These are phyloP conservation scores for Aphodius sticticus DNA, from an alignment of 2,888 invertebrate genomes.

Conservation along the genomic window DNA sequence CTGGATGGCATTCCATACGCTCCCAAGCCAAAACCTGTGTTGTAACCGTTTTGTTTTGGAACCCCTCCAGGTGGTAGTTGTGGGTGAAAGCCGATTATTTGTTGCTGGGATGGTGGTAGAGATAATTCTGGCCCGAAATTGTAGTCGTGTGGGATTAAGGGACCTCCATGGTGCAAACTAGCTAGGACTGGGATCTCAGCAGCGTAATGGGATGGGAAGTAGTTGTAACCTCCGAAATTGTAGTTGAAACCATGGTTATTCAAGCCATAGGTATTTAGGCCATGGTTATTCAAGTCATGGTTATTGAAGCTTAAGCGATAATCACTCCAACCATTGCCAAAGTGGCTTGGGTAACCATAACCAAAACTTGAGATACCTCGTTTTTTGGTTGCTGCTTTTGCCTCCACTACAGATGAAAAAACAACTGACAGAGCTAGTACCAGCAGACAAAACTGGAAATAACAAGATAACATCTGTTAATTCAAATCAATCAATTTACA, in stretches of 20 bases:
- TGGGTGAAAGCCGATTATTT: not conserved
- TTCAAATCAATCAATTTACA: not conserved
- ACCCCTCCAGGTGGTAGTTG: not conserved
- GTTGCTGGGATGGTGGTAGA: not conserved
- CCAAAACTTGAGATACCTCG: conserved; percentile 33
- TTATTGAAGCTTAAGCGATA: not conserved
- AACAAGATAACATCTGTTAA: not conserved
- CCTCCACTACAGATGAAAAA: conserved; percentile 44
- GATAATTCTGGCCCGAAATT: not conserved
- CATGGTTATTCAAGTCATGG: no score
- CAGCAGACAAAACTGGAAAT: conserved; percentile 43
- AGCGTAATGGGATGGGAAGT: not conserved
- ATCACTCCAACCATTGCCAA: not conserved
- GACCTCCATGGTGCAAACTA: not conserved
- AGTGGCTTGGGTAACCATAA: not conserved
- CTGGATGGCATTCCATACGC: conserved; percentile 20
- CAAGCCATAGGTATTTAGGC: not conserved
- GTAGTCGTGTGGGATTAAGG: not conserved
- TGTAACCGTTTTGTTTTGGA: conserved; percentile 24
- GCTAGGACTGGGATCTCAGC: not conserved
- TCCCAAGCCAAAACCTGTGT: conserved; percentile 27
- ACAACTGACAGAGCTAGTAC: conserved; percentile 45
- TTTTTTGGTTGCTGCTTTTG: conserved; percentile 41
- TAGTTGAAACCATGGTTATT: not conserved
- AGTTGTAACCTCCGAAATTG: not conserved